Evolutionary conservation across 2,113 vertebrate species (phyloP), one percentile per base, ranked within the genome.

Genomic region (Clupea harengus): DNA sequence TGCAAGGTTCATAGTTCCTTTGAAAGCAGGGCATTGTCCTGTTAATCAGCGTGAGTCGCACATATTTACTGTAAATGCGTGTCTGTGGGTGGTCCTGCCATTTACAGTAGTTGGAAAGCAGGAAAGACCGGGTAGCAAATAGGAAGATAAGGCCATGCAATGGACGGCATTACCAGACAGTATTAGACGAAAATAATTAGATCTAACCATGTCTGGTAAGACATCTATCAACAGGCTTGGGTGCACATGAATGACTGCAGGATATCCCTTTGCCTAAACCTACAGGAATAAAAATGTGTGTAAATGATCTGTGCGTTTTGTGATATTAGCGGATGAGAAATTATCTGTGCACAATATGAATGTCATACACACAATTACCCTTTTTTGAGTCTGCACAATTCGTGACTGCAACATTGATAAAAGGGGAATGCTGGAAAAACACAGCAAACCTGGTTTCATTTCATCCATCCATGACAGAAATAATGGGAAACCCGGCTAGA

Each of bases 181-280:
- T 99, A 99, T 99, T 99, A 99, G 98, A 99, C 96, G 95, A 85
- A 90, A 91, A 81, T 94, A 95, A 92, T 92, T 93, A 99, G 95
- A 97, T 99, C 98, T 99, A 99, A 99, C 96, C 94, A 88, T 99
- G 98, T 96, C 98, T 99, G 98, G 98, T 99, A 99, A 99, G 97
- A 97, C 97, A 90, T 93, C 96, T 94, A 97, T 98, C 96, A 82
- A 93, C 96, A 95, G 96, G 97, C 96, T 87, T n/a, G 84, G 46
- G 6, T 11, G 17, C 28, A 57, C 25, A 83, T n/a, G 44, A 49
- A 81, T 11, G 28, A 25, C 32, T 78, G 45, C 90, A 92, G 90
- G 87, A 85, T 84, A 89, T 92, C 91, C 8, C 7, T 32, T 32
- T 78, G 72, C n/a, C 8, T 28, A 72, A 72, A 13, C 32, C 64